Base-by-base conservation (phyloP, 2,888 invertebrate genomes). In the Conomelus anceps region DNA sequence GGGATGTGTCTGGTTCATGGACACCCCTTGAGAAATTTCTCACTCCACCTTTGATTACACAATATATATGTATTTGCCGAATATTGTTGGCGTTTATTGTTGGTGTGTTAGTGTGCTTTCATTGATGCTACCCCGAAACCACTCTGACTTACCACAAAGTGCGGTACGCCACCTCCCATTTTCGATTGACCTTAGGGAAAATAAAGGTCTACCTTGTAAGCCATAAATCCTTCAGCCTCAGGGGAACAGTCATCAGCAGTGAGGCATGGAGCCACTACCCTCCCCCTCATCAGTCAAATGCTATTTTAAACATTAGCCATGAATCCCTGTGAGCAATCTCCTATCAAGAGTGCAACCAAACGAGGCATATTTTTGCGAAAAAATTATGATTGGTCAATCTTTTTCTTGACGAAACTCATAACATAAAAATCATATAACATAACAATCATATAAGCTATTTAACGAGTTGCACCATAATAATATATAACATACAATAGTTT, bases 271-370 rank as follows among this genome's bases (percentile, higher is more conserved):
- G 20, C 88, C 20, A 0, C 85, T 85, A 13, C 22, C 13, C 88
- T 17, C 84, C 22, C 89, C 89, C 88, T 63, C 89, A 88, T 90
- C 90, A 89, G 89, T 90, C 89, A 90, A 89, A 90, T 90, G 90
- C 89, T 90, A 90, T 89, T 90, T 89, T 87, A 84, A 87, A 87
- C 29, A 88, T 29, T 17, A 85, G 24, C 13, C 86, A 22, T 85
- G 85, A 22, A 85, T 23, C 11, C 85, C 9, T 7, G 11, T 23
- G n/a, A 22, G 17, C 11, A 85, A 17, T 85, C 85, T 3, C n/a
- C 7, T 85, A 7, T 26, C 34, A 34, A 63, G n/a, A 63, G 63
- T 63, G n/a, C 63, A 63, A 3, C n/a, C n/a, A 34, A 34, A 34
- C 34, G 1, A 9, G 34, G 63, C n/a, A n/a, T 63, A 6, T 63